A percentile compares a stretch with the other conserved stretches of the same genome.
These are phyloP conservation scores for Porphyrio hochstetteri DNA, from an alignment of 2,113 vertebrate species.

Conservation along the genomic window DNA sequence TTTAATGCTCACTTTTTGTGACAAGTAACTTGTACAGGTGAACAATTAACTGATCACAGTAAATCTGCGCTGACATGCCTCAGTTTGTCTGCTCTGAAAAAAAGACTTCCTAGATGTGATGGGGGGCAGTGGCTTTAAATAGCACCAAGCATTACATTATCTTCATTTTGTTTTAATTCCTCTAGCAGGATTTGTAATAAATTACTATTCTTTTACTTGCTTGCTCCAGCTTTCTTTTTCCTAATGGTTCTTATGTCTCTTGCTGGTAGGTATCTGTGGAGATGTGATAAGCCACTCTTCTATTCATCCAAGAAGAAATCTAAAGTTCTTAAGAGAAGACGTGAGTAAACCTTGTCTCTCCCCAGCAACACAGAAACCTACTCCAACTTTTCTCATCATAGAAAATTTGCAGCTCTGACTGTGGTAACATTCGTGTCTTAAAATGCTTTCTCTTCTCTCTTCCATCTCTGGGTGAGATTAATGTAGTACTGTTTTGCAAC, in stretches of 20 bases:
- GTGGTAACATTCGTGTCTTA: constrained; percentile 13
- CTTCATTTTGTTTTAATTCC: not conserved
- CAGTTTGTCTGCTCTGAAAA: not conserved
- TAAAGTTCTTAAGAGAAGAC: constrained; percentile 69
- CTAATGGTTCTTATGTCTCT: not conserved
- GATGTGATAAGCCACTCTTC: constrained; percentile 73
- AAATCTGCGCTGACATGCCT: not conserved
- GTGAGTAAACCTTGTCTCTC: constrained; percentile 65
- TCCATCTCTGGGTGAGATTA: constrained; percentile 14
- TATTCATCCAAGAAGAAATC: constrained; percentile 53
- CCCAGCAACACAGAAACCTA: not conserved
- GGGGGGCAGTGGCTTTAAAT: not conserved
- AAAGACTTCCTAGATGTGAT: not conserved
- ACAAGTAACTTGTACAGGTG: not conserved
- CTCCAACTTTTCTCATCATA: not conserved
- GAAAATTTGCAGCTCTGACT: not conserved
- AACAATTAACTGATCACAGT: not conserved
- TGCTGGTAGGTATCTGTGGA: constrained; percentile 73
- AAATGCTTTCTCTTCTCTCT: constrained; percentile 1
- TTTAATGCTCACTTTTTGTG: not conserved
- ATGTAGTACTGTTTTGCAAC: not conserved
- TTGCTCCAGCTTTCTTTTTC: not conserved
- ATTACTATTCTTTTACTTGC: not conserved
- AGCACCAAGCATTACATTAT: not conserved
- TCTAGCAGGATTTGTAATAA: not conserved